Base-by-base conservation (phyloP, 2,113 vertebrate species). In the Gopherus flavomarginatus region DNA sequence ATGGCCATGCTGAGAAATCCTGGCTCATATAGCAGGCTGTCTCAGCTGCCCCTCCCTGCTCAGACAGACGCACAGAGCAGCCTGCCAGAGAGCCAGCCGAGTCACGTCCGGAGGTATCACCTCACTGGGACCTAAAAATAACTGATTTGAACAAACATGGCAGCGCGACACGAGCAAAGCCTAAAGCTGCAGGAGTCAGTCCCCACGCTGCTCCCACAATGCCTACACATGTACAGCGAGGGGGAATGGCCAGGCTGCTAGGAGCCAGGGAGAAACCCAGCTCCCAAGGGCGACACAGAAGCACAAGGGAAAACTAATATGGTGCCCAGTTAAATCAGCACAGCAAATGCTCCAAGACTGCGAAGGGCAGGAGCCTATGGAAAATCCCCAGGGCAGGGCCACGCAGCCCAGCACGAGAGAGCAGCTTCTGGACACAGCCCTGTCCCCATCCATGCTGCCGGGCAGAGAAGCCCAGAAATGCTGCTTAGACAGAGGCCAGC, bases 11-110 rank as follows among this genome's bases (percentile, higher is more conserved):
- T 1, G 1, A 42, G n/a, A 21, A 0, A 1, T 49, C 14, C 1
- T 12, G 19, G 50, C 53, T 21, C 0, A 0, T 54, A 1, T 17
- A 0, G 0, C 12, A 79, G 77, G 42, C 78, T 65, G 72, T 0
- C 10, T 11, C 89, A 0, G 0, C 82, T 57, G 52, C 44, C 65
- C 57, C 4, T 29, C 59, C 78, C 87, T 0, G 1, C 42, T 16
- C 1, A 50, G 78, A 42, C 88, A 35, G 81, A 42, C 90, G 31
- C 59, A n/a, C 13, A 8, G 65, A 72, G 65, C 35, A 17, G 4
- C 35, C 38, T 84, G 56, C 47, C 83, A 77, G 84, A 31, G 49
- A 3, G 1, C 0, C 44, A 47, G n/a, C 35, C 0, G 0, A 87
- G 72, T 27, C 50, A 0, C 0, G 0, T 26, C 83, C 88, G 27